Percentiles rank a stretch among this genome's conserved stretches.
phyloP scores from a whole-genome alignment of 2,113 vertebrate species.

The Pseudopodoces humilis region DNA sequence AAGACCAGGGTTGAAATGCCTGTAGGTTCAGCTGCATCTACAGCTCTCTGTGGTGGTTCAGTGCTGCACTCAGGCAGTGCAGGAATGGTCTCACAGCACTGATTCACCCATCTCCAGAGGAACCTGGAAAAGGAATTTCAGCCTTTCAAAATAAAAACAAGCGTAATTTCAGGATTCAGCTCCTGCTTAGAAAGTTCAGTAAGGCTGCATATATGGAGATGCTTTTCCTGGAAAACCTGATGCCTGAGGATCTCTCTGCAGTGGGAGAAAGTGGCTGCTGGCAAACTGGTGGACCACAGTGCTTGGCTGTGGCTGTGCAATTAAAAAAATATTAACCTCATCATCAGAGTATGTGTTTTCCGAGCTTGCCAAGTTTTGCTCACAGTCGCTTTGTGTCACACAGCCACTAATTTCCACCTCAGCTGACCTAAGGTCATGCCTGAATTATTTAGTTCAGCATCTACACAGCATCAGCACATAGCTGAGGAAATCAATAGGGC shows the following conservation, averaged over 20 bases:
- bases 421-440: background rate
- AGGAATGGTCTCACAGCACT: background rate
- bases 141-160: background rate
- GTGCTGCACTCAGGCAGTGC: background rate
- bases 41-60: background rate
- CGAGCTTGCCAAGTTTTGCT: background rate
- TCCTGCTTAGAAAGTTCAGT: background rate
- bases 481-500: background rate
- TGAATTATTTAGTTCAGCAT: background rate
- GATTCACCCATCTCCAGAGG: background rate
- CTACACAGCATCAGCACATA: background rate
- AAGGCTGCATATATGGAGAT: background rate
- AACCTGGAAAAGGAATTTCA: background rate
- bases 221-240: background rate
- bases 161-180: background rate
- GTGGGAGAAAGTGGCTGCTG: background rate
- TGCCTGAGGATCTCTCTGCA: background rate
- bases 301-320: background rate
- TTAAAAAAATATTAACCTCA: constrained; percentile 11
- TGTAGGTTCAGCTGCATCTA: background rate
- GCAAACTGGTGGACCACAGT: background rate
- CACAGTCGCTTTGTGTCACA: background rate
- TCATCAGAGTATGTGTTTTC: background rate
- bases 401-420: background rate
- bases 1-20: background rate